phyloP scores from a whole-genome alignment of 1,140 invertebrate species.

The Subanguina moxae region DNA sequence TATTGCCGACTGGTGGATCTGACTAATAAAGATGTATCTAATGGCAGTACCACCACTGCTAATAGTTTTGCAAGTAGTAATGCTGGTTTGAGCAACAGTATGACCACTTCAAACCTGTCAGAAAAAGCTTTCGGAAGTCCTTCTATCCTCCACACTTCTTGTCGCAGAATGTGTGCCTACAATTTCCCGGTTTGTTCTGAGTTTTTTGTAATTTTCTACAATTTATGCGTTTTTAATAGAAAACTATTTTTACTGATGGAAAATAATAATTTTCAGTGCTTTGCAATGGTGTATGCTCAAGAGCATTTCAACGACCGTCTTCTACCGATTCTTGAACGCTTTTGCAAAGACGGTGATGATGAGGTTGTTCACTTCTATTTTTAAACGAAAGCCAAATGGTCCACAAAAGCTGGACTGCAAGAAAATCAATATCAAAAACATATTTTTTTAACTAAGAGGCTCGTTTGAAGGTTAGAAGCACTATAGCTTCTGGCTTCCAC shows the following conservation, averaged over 20 bases:
- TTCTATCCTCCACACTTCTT: slow-evolving; percentile 30
- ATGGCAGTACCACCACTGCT: too few relatives aligned
- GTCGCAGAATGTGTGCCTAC: slow-evolving; percentile 61
- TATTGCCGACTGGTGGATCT: slow-evolving; percentile 45
- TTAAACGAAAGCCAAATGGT: too few relatives aligned
- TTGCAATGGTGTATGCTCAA: slow-evolving; percentile 32
- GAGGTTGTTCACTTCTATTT: slow-evolving; percentile 3
- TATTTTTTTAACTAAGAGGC: too few relatives aligned
- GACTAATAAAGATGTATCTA: slow-evolving; percentile 5
- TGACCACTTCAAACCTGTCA: neutral
- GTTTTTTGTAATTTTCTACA: neutral
- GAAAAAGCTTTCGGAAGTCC: neutral
- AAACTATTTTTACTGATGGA: neutral
- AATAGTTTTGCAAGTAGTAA: slow-evolving; percentile 8
- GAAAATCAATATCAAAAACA: too few relatives aligned
- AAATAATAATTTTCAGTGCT: slow-evolving; percentile 31
- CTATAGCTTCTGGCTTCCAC: slow-evolving; percentile 56
- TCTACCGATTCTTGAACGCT: slow-evolving; percentile 44
- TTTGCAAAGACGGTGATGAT: slow-evolving; percentile 33
- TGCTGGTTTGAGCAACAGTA: neutral
- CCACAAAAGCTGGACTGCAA: too few relatives aligned
- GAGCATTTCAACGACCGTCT: slow-evolving; percentile 34
- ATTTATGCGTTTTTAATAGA: neutral
- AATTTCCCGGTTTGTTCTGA: slow-evolving; percentile 60
- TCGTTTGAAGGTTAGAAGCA: slow-evolving; percentile 23